Percentiles rank a stretch among this genome's conserved stretches.
Evolutionary conservation across 2,888 invertebrate species (phyloP).

Genomic region (Magallana nippona): DNA sequence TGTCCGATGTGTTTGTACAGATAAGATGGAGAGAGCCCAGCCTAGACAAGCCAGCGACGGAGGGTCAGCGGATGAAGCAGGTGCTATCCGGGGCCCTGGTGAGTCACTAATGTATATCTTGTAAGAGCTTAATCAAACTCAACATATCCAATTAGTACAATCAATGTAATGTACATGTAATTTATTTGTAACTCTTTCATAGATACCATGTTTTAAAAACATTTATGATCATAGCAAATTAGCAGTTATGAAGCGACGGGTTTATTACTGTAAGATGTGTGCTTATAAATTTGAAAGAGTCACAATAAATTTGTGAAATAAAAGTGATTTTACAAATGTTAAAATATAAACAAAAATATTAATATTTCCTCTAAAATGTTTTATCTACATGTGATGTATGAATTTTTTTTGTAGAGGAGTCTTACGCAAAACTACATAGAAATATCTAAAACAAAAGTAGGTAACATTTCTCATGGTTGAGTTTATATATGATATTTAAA

Average conservation of each 20-base stretch:
- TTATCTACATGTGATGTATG: background rate
- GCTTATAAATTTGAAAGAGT: too few species aligned
- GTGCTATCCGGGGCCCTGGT: background rate
- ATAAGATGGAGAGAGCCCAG: conserved; percentile 76
- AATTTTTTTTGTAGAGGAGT: background rate
- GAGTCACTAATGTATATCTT: background rate
- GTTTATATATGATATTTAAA: too few species aligned
- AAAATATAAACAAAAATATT: too few species aligned
- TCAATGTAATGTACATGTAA: too few species aligned
- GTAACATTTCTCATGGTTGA: background rate
- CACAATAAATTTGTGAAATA: too few species aligned
- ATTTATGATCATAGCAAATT: too few species aligned
- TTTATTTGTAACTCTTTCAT: too few species aligned
- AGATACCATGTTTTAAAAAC: too few species aligned
- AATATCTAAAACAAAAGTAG: background rate
- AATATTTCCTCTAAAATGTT: too few species aligned
- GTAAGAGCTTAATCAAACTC: background rate
- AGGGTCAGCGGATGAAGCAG: background rate
- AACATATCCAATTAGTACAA: background rate
- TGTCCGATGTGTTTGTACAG: conserved; percentile 75
- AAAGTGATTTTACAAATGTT: too few species aligned
- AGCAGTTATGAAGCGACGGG: too few species aligned
- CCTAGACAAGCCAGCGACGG: conserved; percentile 60
- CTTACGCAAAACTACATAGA: conserved; percentile 9
- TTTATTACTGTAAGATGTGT: too few species aligned